Evolutionary conservation across 2,797 vertebrate species (phyloP).

Genomic region (Cyclura pinguis): DNA sequence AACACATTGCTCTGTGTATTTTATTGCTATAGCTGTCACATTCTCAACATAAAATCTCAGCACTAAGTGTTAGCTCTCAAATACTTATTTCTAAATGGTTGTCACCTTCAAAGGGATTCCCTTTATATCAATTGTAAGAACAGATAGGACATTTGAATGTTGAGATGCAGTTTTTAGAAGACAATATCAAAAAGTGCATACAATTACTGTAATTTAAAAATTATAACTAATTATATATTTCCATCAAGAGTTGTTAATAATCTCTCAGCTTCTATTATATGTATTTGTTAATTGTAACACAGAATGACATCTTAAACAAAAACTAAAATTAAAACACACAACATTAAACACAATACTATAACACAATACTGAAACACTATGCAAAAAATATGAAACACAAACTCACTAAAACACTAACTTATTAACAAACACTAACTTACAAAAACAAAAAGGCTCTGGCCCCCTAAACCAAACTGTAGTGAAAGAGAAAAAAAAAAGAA

Average conservation of each 20-base stretch:
- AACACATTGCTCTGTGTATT: conserved; percentile 14
- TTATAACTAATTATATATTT: not conserved
- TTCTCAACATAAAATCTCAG: not conserved
- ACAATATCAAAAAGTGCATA: conserved; percentile 8
- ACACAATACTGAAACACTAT: no score
- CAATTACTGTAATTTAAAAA: conserved; percentile 9
- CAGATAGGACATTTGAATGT: not conserved
- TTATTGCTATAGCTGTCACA: not conserved
- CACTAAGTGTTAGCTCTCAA: conserved; percentile 11
- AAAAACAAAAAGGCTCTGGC: no score
- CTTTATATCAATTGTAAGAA: conserved; percentile 14
- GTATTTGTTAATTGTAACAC: no score
- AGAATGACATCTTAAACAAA: no score
- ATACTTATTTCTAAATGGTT: conserved; percentile 15
- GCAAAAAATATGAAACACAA: no score
- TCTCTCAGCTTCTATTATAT: not conserved
- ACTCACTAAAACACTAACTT: no score
- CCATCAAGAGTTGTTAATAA: not conserved
- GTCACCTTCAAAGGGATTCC: conserved; percentile 7
- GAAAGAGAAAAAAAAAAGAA: no score
- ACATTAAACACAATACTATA: no score
- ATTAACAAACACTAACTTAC: no score
- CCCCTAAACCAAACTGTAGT: no score
- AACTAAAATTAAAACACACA: no score
- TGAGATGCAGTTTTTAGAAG: not conserved